Base-by-base conservation (phyloP, 2,888 invertebrate genomes). In the Celastrina argiolus region DNA sequence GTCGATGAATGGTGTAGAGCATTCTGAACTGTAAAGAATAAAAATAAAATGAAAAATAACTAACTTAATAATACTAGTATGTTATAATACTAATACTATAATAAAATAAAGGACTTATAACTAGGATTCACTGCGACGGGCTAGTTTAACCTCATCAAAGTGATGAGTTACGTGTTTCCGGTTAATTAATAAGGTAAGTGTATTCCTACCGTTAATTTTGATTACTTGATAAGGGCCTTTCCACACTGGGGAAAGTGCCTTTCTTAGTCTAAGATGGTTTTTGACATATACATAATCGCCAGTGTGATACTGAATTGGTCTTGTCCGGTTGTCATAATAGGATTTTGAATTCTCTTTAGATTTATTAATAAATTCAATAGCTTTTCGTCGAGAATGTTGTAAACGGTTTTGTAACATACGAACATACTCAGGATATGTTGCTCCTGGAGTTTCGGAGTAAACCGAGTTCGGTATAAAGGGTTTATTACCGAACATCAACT, bases 401-500 rank as follows among this genome's bases (percentile, higher is more conserved):
- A 58, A n/a, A n/a, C 58, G 31, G 8, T 58, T 31, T 34, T 7
- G 59, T 10, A 59, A 14, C 59, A 59, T 59, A 1, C 18, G n/a
- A 7, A 59, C 18, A 18, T 59, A 59, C 7, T 59, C 36, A 0
- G 59, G 59, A 7, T 59, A 59, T 1, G 34, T 59, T 16, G 59
- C 34, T 16, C 18, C 36, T 16, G n/a, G 59, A 10, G 34, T 7
- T 10, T 34, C 34, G 7, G 16, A 8, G 22, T 59, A 59, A 5
- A 59, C 36, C 4, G 59, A 59, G 1, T 34, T 59, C 18, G 59
- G 59, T 10, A 59, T 34, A 34, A 59, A 59, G 1, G 59, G 59
- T 59, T 59, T 36, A 34, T 6, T 16, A 10, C 59, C 31, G 59
- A 59, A 59, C 16, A 59, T 59, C 34, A 59, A 10, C 34, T 59